Percentiles rank a stretch among this genome's conserved stretches.
phyloP scores from a whole-genome alignment of 1,140 invertebrate species.

The Dreissena rostriformis region DNA sequence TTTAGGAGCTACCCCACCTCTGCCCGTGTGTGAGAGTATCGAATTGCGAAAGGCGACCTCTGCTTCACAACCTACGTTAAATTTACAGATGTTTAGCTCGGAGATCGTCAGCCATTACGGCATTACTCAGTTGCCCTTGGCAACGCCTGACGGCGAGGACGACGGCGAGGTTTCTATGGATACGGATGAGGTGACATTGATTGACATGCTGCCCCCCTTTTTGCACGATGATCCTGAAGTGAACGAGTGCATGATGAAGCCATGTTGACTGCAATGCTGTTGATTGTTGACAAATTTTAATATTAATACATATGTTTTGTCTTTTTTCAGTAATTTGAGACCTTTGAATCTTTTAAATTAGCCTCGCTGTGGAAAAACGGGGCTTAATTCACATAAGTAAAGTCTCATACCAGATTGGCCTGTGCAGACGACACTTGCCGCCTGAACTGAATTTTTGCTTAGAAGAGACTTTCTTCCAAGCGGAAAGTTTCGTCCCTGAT shows the following conservation, averaged over 20 bases:
- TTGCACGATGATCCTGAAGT: constrained; percentile 42
- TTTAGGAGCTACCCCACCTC: constrained; percentile 33
- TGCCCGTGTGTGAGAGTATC: constrained; percentile 40
- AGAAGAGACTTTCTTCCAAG: too few relatives aligned
- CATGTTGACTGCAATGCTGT: neutral
- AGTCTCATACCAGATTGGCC: too few relatives aligned
- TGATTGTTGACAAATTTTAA: neutral
- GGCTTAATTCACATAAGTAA: too few relatives aligned
- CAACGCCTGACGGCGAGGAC: constrained; percentile 72
- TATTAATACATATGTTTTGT: constrained; percentile 3
- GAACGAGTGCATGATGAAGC: constrained; percentile 3
- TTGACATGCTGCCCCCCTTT: constrained; percentile 14
- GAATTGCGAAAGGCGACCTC: constrained; percentile 47
- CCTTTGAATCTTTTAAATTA: too few relatives aligned
- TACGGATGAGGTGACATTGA: constrained; percentile 60
- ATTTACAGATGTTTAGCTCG: constrained; percentile 91
- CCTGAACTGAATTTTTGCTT: too few relatives aligned
- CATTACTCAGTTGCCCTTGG: constrained; percentile 81
- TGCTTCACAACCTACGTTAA: constrained; percentile 49
- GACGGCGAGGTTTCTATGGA: constrained; percentile 45
- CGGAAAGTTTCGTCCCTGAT: too few relatives aligned
- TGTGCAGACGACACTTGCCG: too few relatives aligned
- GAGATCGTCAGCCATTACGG: constrained; percentile 96
- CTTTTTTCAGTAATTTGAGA: neutral
- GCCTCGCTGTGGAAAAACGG: too few relatives aligned